Conservation (phyloP, 2,888 invertebrate species). For the Eupithecia abbreviata region DNA sequence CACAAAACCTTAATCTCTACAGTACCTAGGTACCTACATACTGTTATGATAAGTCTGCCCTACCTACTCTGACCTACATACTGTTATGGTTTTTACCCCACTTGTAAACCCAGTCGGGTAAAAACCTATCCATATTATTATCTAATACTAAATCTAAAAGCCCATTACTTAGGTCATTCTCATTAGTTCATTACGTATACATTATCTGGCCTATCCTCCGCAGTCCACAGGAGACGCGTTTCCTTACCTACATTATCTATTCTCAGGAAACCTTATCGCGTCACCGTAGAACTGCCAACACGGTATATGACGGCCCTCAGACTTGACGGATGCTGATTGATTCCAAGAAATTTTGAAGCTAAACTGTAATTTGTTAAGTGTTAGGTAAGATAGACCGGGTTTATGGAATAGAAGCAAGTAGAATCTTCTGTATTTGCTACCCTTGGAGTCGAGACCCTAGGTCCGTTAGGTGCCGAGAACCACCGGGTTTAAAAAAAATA, state of each 20-base stretch:
- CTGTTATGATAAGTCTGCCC: too few species aligned
- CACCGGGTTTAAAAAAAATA: too few species aligned
- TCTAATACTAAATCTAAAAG: not conserved
- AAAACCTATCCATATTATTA: not conserved
- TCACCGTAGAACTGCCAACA: slow-evolving; percentile 4
- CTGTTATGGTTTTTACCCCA: not conserved
- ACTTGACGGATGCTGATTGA: not conserved
- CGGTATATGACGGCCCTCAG: slow-evolving; percentile 2
- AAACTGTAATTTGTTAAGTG: not conserved
- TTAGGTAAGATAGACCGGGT: not conserved
- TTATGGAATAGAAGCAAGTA: not conserved
- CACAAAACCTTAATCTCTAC: too few species aligned
- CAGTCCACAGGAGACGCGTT: not conserved
- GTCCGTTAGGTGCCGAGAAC: too few species aligned
- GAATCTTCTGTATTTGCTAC: not conserved
- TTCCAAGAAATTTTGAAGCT: slow-evolving; percentile 1
- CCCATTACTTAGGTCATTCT: not conserved
- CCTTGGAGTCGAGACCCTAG: too few species aligned
- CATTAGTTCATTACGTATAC: too few species aligned
- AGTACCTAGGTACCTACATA: too few species aligned
- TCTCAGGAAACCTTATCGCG: slow-evolving; percentile 24
- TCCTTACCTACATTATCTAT: slow-evolving; percentile 7
- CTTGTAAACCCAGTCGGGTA: not conserved
- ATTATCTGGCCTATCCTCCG: not conserved
- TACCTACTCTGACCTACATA: too few species aligned